A percentile compares a stretch with the other conserved stretches of the same genome.
phyloP scores from a whole-genome alignment of 1,140 invertebrate species.

The Brachionus calyciflorus region DNA sequence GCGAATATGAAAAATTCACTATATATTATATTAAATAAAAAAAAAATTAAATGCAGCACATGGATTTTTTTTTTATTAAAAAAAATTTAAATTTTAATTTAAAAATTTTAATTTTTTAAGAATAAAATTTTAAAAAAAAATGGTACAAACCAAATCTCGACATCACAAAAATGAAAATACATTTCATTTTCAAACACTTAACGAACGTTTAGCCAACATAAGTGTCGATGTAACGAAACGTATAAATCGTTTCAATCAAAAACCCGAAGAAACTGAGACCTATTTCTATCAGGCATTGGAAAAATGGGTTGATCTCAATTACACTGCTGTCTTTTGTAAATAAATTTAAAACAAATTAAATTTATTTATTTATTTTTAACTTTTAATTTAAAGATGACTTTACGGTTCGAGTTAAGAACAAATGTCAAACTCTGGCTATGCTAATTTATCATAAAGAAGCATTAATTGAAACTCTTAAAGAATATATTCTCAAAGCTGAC shows the following conservation, averaged over 20 bases:
- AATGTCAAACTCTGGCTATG: conserved; percentile 74
- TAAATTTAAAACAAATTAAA: neutral
- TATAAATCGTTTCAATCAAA: conserved; percentile 63
- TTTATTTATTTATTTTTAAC: conserved; percentile 51
- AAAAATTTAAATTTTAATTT: neutral
- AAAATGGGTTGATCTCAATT: conserved; percentile 81
- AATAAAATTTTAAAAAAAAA: conserved; percentile 63
- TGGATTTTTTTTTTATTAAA: no score
- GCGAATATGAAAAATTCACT: no score
- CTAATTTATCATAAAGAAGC: conserved; percentile 70
- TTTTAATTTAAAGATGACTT: conserved; percentile 62
- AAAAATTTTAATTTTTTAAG: neutral
- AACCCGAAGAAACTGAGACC: conserved; percentile 67
- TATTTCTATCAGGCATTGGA: conserved; percentile 75
- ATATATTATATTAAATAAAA: no score
- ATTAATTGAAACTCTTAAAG: conserved; percentile 48
- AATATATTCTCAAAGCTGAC: neutral
- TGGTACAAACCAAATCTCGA: conserved; percentile 65
- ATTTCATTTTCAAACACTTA: conserved; percentile 80
- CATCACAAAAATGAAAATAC: conserved; percentile 76
- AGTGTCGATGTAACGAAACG: conserved; percentile 76
- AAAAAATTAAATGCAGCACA: no score
- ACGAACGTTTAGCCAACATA: conserved; percentile 75
- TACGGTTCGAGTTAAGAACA: conserved; percentile 67
- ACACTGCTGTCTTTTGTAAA: conserved; percentile 73